A percentile compares a stretch with the other conserved stretches of the same genome.
These are phyloP conservation scores for Dasypogon diadema DNA, from an alignment of 2,888 invertebrate species.

Conservation along the genomic window DNA sequence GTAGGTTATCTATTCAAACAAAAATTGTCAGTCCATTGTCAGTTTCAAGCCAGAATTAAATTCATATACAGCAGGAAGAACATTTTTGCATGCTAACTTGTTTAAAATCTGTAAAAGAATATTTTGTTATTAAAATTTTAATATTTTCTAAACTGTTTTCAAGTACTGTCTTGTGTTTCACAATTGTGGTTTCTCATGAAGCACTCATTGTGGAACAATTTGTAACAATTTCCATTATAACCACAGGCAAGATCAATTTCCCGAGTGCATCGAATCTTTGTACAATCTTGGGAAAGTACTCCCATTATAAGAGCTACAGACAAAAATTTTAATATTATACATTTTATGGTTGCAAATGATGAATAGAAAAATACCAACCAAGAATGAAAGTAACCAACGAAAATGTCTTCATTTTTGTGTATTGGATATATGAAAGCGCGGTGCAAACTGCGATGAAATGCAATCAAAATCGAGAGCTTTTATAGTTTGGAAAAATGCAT, in stretches of 20 bases:
- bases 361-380: background rate
- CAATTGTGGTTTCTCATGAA: slow-evolving; percentile 23
- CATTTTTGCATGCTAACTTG: background rate
- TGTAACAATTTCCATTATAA: slow-evolving; percentile 11
- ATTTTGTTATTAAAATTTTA: too few relatives aligned
- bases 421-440: background rate
- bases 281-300: background rate
- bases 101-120: background rate
- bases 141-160: background rate
- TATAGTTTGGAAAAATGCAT: slow-evolving; percentile 11
- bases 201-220: slow-evolving; percentile 22
- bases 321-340: too few relatives aligned
- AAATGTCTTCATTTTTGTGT: slow-evolving; percentile 1
- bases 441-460: slow-evolving; percentile 8
- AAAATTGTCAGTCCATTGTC: too few relatives aligned
- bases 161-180: background rate
- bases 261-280: background rate
- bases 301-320: background rate
- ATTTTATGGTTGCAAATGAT: too few relatives aligned
- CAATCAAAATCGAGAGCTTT: background rate
- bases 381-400: background rate
- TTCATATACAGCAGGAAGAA: background rate
- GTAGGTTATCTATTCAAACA: too few relatives aligned
- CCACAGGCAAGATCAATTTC: slow-evolving; percentile 4
- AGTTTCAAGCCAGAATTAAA: too few relatives aligned